These are phyloP conservation scores for Chloebia gouldiae DNA, from an alignment of 2,113 vertebrate genomes.

Conservation along the genomic window DNA sequence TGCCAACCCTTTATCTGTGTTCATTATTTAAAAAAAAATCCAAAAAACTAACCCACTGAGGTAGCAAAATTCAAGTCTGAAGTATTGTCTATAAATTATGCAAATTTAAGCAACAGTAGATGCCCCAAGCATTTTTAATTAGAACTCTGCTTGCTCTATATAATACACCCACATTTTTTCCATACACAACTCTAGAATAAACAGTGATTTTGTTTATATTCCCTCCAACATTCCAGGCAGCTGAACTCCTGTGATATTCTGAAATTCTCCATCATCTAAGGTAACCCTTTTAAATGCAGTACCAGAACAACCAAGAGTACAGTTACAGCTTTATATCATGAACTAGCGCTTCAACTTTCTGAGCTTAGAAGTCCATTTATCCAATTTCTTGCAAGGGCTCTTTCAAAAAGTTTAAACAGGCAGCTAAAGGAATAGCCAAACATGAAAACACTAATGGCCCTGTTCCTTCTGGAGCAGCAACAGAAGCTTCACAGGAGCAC, in stretches of 20 bases:
- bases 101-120: not conserved
- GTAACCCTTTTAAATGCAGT: not conserved
- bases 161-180: not conserved
- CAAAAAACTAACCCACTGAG: not conserved
- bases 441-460: fast-evolving
- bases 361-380: not conserved
- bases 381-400: not conserved
- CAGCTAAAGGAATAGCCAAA: not conserved
- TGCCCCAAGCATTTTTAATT: not conserved
- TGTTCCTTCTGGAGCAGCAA: not conserved
- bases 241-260: not conserved
- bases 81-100: not conserved
- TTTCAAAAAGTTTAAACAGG: not conserved
- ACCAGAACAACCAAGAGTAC: not conserved
- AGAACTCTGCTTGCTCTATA: not conserved
- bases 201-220: not conserved
- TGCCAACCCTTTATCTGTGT: not conserved
- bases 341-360: not conserved
- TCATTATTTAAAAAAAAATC: not conserved
- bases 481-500: not conserved
- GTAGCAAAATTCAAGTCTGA: not conserved
- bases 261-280: not conserved
- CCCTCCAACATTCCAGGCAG: not conserved
- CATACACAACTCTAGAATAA: not conserved
- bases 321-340: not conserved